A percentile compares a stretch with the other conserved stretches of the same genome.
phyloP scores from a whole-genome alignment of 2,888 invertebrate species.

The Sicus ferrugineus region DNA sequence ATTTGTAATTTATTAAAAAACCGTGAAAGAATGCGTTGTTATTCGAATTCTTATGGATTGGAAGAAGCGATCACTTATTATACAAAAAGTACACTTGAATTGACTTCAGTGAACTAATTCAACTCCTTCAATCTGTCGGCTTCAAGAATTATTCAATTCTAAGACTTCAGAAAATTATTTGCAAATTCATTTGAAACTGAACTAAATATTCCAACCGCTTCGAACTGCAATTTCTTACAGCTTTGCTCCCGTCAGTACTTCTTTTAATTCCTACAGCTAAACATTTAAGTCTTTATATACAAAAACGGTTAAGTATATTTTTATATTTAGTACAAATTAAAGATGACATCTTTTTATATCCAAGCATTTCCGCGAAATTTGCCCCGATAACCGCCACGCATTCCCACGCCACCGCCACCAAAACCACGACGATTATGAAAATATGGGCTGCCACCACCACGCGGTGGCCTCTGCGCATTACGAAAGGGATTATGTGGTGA shows the following conservation, averaged over 20 bases:
- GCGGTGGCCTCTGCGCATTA: constrained; percentile 50
- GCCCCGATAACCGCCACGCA: constrained; percentile 50
- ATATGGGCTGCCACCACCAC: constrained; percentile 45
- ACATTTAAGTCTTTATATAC: neutral
- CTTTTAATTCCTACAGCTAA: neutral
- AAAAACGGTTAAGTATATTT: neutral
- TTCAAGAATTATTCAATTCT: too few relatives aligned
- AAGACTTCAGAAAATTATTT: too few relatives aligned
- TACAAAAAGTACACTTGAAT: too few relatives aligned
- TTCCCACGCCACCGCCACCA: constrained; percentile 47
- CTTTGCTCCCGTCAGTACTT: too few relatives aligned
- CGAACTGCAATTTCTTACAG: neutral
- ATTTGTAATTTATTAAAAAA: too few relatives aligned
- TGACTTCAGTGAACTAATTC: too few relatives aligned
- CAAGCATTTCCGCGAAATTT: constrained; percentile 61
- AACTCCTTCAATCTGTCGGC: too few relatives aligned
- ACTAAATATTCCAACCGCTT: neutral
- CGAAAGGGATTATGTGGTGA: constrained; percentile 49
- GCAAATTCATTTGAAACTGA: neutral
- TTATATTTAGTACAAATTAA: constrained; percentile 10
- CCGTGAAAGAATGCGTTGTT: too few relatives aligned
- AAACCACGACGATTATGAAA: constrained; percentile 47
- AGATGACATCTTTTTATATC: constrained; percentile 49
- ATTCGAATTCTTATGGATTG: too few relatives aligned
- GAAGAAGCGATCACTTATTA: too few relatives aligned